phyloP scores from a whole-genome alignment of 2,888 invertebrate species.

The Troides oblongomaculatus region DNA sequence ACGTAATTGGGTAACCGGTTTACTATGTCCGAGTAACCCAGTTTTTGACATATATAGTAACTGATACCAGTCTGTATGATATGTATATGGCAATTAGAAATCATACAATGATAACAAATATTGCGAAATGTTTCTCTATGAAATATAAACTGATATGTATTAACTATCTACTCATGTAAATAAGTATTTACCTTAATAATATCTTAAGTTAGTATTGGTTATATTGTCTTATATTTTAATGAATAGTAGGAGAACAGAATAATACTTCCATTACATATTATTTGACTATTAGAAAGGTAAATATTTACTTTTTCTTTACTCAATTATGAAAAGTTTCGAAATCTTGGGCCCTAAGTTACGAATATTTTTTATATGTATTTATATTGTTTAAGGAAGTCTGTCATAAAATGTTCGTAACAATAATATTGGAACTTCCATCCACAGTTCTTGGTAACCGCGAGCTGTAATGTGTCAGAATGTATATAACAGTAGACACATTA shows the following conservation, averaged over 20 bases:
- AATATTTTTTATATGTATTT: background rate
- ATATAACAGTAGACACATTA: slow-evolving; percentile 3
- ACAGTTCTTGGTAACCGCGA: background rate
- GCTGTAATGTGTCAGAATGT: slow-evolving; percentile 11
- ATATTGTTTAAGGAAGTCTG: background rate
- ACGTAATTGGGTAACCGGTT: slow-evolving; percentile 27
- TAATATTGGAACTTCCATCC: background rate
- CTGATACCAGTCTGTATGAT: background rate
- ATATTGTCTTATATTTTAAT: no score
- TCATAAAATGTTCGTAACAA: background rate
- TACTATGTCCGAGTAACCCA: slow-evolving; percentile 23
- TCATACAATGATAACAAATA: background rate
- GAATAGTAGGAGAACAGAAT: no score
- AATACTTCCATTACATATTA: no score
- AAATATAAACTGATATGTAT: no score
- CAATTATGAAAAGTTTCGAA: no score
- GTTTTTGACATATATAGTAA: background rate
- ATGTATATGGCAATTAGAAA: background rate
- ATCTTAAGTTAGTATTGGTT: no score
- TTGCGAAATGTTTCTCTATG: no score
- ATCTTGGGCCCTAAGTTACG: no score
- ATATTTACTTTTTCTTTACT: no score
- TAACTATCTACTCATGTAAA: no score
- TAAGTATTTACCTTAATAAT: no score
- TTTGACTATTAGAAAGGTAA: no score